Conservation (phyloP, 37 sponge, comb jelly and placozoan genomes). For the Dysidea cf. avara region DNA sequence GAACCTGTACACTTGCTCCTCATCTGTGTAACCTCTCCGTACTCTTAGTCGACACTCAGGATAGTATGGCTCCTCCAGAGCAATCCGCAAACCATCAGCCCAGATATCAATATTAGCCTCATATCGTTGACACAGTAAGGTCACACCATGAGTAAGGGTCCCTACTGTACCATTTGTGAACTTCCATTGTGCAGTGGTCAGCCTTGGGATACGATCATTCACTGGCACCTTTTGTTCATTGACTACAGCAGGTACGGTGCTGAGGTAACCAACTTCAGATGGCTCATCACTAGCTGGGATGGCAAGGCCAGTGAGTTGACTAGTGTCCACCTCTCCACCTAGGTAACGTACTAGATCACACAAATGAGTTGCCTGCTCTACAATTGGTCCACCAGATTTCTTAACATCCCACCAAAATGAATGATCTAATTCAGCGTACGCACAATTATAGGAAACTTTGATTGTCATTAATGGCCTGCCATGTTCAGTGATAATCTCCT, state of each 20-base stretch:
- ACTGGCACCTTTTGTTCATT: slow-evolving; percentile 36
- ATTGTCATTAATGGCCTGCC: slow-evolving; percentile 42
- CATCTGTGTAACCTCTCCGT: slow-evolving; percentile 28
- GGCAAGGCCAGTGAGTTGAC: slow-evolving; percentile 15
- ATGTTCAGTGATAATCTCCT: slow-evolving; percentile 28
- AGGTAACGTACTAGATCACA: slow-evolving; percentile 80
- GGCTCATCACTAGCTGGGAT: slow-evolving; percentile 33
- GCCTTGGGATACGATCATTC: slow-evolving; percentile 51
- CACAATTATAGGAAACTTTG: slow-evolving; percentile 67
- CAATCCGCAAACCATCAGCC: slow-evolving; percentile 78
- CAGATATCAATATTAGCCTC: slow-evolving; percentile 75
- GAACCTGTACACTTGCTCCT: slow-evolving; percentile 46
- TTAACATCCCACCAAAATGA: slow-evolving; percentile 79
- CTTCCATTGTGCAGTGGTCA: slow-evolving; percentile 54
- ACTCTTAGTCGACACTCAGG: slow-evolving; percentile 62
- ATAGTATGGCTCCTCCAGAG: slow-evolving; percentile 69
- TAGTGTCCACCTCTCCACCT: slow-evolving; percentile 50
- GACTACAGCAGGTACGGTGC: slow-evolving; percentile 37
- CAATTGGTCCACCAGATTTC: slow-evolving; percentile 80
- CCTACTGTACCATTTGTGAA: slow-evolving; percentile 68
- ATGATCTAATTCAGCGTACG: slow-evolving; percentile 55
- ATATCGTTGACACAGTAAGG: slow-evolving; percentile 59
- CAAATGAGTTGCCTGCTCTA: slow-evolving; percentile 91
- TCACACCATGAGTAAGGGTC: slow-evolving; percentile 57
- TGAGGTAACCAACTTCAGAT: slow-evolving; percentile 48